Evolutionary conservation across 2,888 invertebrate genomes (phyloP), one percentile per base, ranked within the genome.

Genomic region (Synergus umbraculus): DNA sequence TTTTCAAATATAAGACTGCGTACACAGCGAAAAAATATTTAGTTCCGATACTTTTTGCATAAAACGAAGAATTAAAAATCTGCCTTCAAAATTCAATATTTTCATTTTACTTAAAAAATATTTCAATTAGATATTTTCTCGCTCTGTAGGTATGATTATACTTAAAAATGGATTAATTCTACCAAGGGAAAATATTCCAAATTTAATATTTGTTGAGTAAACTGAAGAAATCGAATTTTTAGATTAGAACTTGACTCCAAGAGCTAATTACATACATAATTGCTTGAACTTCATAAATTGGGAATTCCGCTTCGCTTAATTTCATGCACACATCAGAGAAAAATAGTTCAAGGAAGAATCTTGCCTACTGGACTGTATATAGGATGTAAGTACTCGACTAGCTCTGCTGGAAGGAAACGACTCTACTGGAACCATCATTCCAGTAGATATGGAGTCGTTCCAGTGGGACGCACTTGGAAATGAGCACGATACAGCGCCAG

Each of bases 331-430:
- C 66, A 66, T 43, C 43, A 66, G 43, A 43, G 41, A 66, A 43
- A 66, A 66, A 66, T 66, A 67, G 44, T 44, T 46, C n/a, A 46
- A 67, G 67, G 44, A 67, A 67, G 67, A 67, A 67, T 67, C 44
- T 12, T 67, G 67, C 12, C 67, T 67, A 46, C 22, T 44, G 44
- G 66, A 13, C 64, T 64, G 64, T 37, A 46, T 2, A 46, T 46
- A 46, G 37, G 49, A 15, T n/a, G 49, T n/a, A 54, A 54, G n/a
- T 54, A 54, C n/a, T 54, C n/a, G 15, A 4, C 4, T 4, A 5
- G 41, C 41, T 41, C 5, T 65, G 65, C 15, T n/a, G 41, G 15
- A 66, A 18, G 43, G 43, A 43, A 67, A 67, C 66, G 43, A 64
- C 64, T 64, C 64, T 64, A 37, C 64, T 64, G 37, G 37, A 64